Conservation (phyloP, 2,113 vertebrate genomes). For the Notarius quadriscutis region DNA sequence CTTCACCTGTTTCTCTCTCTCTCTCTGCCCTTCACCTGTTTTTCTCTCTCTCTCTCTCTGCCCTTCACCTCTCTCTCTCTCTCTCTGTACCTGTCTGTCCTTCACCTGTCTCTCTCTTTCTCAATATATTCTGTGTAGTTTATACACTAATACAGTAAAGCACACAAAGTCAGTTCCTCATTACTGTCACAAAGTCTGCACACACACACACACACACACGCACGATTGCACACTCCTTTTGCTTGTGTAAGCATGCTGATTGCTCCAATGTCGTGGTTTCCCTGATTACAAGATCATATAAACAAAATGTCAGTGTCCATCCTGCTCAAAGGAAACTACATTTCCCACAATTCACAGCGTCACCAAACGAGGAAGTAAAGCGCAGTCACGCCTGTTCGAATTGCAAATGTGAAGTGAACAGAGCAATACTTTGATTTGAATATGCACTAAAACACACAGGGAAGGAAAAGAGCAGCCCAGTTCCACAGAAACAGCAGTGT, state of each 20-base stretch:
- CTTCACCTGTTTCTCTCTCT: background rate
- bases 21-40: conserved; percentile 1
- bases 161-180: conserved; percentile 74
- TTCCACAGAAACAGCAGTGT: background rate
- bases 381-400: conserved; percentile 34
- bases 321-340: background rate
- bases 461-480: background rate
- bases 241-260: conserved; percentile 9
- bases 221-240: background rate
- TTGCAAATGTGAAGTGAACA: conserved; percentile 53
- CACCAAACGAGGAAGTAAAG: background rate
- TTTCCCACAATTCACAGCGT: conserved; percentile 30
- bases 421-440: conserved; percentile 9
- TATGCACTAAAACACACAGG: conserved; percentile 16
- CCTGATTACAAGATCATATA: background rate
- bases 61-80: background rate
- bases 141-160: conserved; percentile 27
- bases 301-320: background rate
- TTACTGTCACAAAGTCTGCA: conserved; percentile 39
- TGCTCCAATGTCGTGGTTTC: background rate
- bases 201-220: background rate
- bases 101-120: background rate
- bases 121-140: background rate
- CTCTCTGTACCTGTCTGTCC: background rate
- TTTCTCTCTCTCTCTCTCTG: background rate